Base-by-base conservation (phyloP, 2,888 invertebrate genomes). In the Rhogogaster chlorosoma region DNA sequence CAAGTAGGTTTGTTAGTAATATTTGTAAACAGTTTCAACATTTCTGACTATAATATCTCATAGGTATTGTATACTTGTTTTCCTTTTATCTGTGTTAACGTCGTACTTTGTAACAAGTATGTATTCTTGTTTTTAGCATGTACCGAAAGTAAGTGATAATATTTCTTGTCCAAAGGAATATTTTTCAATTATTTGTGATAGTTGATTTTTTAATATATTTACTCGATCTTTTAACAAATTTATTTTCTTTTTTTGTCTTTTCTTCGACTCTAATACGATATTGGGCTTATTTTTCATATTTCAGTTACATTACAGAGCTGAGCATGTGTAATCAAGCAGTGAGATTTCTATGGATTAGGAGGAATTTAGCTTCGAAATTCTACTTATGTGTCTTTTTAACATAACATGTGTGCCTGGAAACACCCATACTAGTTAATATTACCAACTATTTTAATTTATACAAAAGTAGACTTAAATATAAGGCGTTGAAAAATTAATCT, bases 341-440 rank as follows among this genome's bases (percentile, higher is more conserved):
- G 26, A 61, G 61, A 53, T 53, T 32, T 67, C 32, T 67, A 32
- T 67, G 29, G 12, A 32, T n/a, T 36, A 32, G 36, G 36, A 32
- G 70, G 18, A 70, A 70, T 36, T 32, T 32, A n/a, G 15, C 36
- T 70, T 36, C 7, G 6, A 18, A 70, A 32, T 75, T 75, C 12
- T 75, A 75, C 42, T 75, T 75, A 42, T 75, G 75, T 26, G 42
- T 75, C 36, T 73, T 73, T 45, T 45, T 26, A 75, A 75, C 45
- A 45, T 45, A 71, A 42, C 32, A 53, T 45, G 77, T 29, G 29
- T 49, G 49, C 49, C 49, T 77, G 77, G 32, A 29, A 49, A 49
- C 77, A 49, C 49, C 53, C 77, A 77, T 77, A 53, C 29, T 77
- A 77, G 53, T 77, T 77, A 53, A n/a, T 77, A 53, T 77, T 32